phyloP scores from a whole-genome alignment of 2,113 vertebrate species.

The Tetrax tetrax region DNA sequence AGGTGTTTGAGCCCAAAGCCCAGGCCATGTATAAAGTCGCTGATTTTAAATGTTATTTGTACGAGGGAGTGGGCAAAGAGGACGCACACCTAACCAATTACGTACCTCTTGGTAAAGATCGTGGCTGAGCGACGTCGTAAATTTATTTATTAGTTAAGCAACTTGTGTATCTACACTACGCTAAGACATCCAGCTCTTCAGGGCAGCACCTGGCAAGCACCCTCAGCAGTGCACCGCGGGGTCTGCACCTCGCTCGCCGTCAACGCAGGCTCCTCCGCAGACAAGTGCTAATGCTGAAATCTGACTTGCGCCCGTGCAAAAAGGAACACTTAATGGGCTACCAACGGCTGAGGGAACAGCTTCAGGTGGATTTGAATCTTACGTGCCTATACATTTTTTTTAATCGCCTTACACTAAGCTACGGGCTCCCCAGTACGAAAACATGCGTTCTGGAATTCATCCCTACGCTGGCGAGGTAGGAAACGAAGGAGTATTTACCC shows the following conservation, averaged over 20 bases:
- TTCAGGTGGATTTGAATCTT: not conserved
- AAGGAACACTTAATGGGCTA: not conserved
- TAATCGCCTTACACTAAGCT: not conserved
- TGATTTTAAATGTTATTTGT: not conserved
- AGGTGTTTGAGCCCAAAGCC: not conserved
- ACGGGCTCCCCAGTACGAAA: not conserved
- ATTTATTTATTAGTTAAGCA: not conserved
- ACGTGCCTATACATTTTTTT: rapidly evolving
- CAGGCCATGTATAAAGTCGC: not conserved
- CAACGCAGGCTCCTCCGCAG: not conserved
- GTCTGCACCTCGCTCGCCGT: not conserved
- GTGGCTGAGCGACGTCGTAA: rapidly evolving
- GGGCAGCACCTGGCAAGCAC: not conserved
- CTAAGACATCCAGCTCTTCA: not conserved
- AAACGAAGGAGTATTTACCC: not conserved
- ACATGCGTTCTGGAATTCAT: not conserved
- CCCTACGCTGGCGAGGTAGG: not conserved
- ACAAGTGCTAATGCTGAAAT: not conserved
- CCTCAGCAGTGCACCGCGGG: rapidly evolving
- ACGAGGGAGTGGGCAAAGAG: not conserved
- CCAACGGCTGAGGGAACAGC: not conserved
- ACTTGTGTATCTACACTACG: not conserved
- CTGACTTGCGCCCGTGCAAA: not conserved
- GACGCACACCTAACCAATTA: not conserved
- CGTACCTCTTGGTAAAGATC: rapidly evolving